Conservation (phyloP, 2,888 invertebrate species). For the Argyresthia goedartella region DNA sequence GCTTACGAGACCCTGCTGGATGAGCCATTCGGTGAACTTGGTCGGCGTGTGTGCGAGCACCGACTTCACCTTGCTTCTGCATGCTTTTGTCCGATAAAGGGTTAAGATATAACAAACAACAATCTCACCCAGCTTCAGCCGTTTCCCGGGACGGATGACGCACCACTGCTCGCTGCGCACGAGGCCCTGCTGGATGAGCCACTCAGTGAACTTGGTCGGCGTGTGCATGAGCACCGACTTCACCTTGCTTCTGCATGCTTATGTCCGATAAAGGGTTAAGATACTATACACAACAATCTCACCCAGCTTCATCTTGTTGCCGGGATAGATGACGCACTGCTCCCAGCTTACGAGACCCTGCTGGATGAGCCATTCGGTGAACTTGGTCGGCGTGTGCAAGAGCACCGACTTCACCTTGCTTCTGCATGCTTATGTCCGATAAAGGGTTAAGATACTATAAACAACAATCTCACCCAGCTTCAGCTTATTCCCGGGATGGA, state of each 20-base stretch:
- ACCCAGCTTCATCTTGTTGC: slow-evolving; percentile 81
- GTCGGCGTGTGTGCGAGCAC: slow-evolving; percentile 85
- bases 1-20: slow-evolving; percentile 85
- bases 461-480: slow-evolving; percentile 73
- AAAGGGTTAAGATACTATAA: too few relatives aligned
- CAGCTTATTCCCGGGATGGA: slow-evolving; percentile 77
- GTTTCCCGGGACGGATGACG: slow-evolving; percentile 74
- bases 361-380: too few relatives aligned
- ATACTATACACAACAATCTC: slow-evolving; percentile 16
- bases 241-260: slow-evolving; percentile 85
- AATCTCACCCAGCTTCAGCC: slow-evolving; percentile 77
- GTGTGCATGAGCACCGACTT: slow-evolving; percentile 85
- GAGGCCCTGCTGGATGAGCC: too few relatives aligned
- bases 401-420: slow-evolving; percentile 85
- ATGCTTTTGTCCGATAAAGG: too few relatives aligned
- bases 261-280: too few relatives aligned
- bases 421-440: too few relatives aligned
- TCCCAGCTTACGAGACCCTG: too few relatives aligned
- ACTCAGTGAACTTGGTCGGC: too few relatives aligned
- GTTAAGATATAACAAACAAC: background rate
- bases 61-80: slow-evolving; percentile 85
- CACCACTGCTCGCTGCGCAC: slow-evolving; percentile 85
- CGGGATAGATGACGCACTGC: slow-evolving; percentile 77
- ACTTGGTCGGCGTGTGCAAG: too few relatives aligned
- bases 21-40: slow-evolving; percentile 91